phyloP scores from a whole-genome alignment of 2,113 vertebrate species.

The Microcebus tavaratra region DNA sequence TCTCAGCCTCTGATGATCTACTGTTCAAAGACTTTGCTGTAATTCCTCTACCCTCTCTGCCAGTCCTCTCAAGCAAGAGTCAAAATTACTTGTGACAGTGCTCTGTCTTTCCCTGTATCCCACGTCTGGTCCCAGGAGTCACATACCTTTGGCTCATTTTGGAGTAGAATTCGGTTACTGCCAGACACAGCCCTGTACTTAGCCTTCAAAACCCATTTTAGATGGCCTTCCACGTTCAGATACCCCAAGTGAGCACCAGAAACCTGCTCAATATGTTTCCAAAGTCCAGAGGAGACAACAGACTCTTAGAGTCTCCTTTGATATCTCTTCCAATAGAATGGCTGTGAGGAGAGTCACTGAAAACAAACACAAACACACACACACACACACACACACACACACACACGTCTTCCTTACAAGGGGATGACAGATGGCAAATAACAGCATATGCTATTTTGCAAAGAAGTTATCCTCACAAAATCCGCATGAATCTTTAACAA shows the following conservation, averaged over 20 bases:
- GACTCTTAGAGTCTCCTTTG: background rate
- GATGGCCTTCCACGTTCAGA: background rate
- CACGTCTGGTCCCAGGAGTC: background rate
- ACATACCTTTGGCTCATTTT: background rate
- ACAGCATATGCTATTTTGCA: slow-evolving; percentile 7
- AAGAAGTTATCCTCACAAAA: background rate
- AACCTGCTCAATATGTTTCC: background rate
- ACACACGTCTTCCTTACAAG: no score
- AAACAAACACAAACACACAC: background rate
- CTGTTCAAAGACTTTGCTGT: background rate
- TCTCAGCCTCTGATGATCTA: background rate
- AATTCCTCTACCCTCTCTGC: background rate
- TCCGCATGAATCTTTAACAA: background rate
- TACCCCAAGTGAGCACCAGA: background rate
- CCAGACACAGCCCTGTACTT: background rate
- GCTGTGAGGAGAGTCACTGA: background rate
- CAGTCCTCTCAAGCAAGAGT: background rate
- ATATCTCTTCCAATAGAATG: background rate
- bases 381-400: no score
- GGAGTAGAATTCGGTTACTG: background rate
- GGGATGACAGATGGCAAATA: background rate
- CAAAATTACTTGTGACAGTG: background rate
- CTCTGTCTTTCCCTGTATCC: background rate
- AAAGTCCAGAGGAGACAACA: background rate
- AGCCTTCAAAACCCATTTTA: background rate